Conservation (phyloP, 2,113 vertebrate species). For the Coracopsis vasa region DNA sequence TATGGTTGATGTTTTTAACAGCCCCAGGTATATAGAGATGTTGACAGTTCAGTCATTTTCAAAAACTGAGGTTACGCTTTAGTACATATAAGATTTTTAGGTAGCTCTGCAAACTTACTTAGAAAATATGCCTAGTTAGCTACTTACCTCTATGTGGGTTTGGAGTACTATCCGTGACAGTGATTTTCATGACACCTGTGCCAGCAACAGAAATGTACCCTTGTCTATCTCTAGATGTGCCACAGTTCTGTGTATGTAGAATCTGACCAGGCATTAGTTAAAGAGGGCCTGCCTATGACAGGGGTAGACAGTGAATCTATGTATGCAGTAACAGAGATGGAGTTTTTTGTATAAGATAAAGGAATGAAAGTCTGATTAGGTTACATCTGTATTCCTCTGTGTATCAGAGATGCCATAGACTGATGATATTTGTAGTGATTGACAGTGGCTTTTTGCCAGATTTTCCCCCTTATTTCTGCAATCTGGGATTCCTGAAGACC, state of each 20-base stretch:
- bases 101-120: not conserved
- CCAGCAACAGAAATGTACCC: not conserved
- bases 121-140: not conserved
- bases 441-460: not conserved
- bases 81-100: not conserved
- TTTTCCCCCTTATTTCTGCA: not conserved
- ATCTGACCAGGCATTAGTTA: accelerated
- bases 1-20: not conserved
- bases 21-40: not conserved
- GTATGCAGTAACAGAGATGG: not conserved
- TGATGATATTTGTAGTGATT: not conserved
- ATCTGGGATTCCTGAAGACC: not conserved
- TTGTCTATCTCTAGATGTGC: not conserved
- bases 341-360: not conserved
- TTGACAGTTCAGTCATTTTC: not conserved
- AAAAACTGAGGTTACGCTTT: not conserved
- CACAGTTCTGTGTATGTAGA: not conserved
- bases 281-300: no score
- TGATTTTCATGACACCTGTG: not conserved
- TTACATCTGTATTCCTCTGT: not conserved
- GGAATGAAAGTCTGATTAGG: not conserved
- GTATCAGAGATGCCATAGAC: not conserved
- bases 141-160: not conserved
- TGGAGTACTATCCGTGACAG: not conserved
- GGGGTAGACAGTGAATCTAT: no score